These are phyloP conservation scores for Lasius platythorax DNA, from an alignment of 2,888 invertebrate species.

Conservation along the genomic window DNA sequence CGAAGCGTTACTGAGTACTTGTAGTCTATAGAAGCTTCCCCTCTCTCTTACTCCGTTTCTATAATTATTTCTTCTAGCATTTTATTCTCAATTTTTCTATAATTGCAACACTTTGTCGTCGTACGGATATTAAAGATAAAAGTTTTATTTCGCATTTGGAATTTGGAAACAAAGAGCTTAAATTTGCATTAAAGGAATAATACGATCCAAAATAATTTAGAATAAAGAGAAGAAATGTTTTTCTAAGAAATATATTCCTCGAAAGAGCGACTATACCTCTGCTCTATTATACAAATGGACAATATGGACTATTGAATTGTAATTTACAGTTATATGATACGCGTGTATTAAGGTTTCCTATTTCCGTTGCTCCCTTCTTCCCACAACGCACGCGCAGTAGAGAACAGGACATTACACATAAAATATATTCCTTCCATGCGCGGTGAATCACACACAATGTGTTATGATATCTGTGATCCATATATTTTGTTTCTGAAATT, in stretches of 20 bases:
- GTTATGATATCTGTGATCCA: background rate
- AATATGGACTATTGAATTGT: background rate
- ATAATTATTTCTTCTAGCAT: background rate
- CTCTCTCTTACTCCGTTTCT: background rate
- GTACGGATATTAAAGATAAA: background rate
- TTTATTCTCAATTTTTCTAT: background rate
- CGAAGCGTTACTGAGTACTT: background rate
- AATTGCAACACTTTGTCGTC: background rate
- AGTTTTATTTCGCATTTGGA: background rate
- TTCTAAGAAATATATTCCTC: background rate
- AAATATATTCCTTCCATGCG: background rate
- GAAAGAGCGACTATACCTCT: background rate
- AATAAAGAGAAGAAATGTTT: slow-evolving; percentile 4
- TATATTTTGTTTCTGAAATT: background rate
- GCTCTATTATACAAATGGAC: background rate
- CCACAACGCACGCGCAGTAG: background rate
- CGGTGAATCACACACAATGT: background rate
- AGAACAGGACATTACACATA: background rate
- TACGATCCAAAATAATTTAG: background rate
- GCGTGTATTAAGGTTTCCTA: background rate
- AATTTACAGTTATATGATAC: background rate
- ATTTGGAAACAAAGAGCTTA: background rate
- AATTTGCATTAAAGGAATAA: background rate
- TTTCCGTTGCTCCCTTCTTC: background rate
- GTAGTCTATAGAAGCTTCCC: background rate